phyloP scores from a whole-genome alignment of 2,797 vertebrate genomes.

The Enoplosus armatus region DNA sequence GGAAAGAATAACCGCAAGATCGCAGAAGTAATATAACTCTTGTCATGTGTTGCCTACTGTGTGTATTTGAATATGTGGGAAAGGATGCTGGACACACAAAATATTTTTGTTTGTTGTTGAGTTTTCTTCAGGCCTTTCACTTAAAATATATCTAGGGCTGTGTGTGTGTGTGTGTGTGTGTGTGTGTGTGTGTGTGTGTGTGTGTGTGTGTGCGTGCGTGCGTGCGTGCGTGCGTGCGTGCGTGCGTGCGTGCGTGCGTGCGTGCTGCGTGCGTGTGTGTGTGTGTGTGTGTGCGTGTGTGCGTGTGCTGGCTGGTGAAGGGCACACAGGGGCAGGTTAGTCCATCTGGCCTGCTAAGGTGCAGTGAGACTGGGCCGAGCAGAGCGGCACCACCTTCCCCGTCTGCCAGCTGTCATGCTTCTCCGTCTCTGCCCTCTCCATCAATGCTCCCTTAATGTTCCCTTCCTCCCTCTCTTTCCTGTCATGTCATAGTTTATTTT shows the following conservation, averaged over 20 bases:
- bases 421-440: conserved; percentile 51
- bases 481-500: conserved; percentile 45
- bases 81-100: background rate
- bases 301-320: conserved; percentile 58
- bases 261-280: background rate
- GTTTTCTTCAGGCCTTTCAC: background rate
- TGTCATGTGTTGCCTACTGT: background rate
- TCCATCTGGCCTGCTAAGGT: conserved; percentile 74
- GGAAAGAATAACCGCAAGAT: conserved; percentile 6
- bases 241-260: conserved; percentile 19
- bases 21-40: background rate
- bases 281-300: background rate
- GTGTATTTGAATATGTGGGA: background rate
- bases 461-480: conserved; percentile 15
- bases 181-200: background rate
- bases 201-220: conserved; percentile 9
- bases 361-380: conserved; percentile 59
- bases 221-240: background rate
- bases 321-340: conserved; percentile 60
- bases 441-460: conserved; percentile 26
- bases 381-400: conserved; percentile 46
- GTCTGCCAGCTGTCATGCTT: conserved; percentile 68
- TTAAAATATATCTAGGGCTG: background rate
- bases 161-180: background rate
- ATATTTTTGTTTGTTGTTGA: background rate